Evolutionary conservation across 2,113 vertebrate species (phyloP).

Genomic region (Hystrix brachyura): DNA sequence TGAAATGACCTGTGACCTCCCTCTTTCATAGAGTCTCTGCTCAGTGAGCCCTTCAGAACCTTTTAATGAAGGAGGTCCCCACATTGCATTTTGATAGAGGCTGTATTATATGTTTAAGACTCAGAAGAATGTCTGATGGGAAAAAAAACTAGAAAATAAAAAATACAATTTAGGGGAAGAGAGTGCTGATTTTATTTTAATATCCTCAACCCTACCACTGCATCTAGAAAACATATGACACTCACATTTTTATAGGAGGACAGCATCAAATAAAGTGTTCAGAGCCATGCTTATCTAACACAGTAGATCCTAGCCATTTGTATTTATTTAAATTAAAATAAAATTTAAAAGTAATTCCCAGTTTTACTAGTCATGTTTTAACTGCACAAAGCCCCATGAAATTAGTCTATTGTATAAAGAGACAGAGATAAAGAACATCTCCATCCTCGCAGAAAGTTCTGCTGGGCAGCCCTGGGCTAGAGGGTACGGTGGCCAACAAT

Average conservation of each 20-base stretch:
- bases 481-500: background rate
- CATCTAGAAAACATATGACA: background rate
- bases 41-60: background rate
- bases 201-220: background rate
- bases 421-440: background rate
- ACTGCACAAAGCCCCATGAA: background rate
- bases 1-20: background rate
- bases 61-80: background rate
- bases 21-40: background rate
- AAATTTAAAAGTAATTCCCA: background rate
- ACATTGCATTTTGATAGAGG: background rate
- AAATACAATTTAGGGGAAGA: background rate
- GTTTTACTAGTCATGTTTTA: background rate
- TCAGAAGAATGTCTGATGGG: background rate
- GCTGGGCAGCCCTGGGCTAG: background rate
- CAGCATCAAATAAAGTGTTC: background rate
- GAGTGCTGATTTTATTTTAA: background rate
- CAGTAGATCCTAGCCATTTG: background rate
- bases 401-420: background rate
- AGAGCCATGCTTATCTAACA: background rate
- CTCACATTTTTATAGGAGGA: background rate
- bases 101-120: background rate
- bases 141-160: background rate
- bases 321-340: slow-evolving; percentile 50
- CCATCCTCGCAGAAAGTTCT: background rate